Conservation (phyloP, 2,113 vertebrate species). For the Bujurquina vittata region DNA sequence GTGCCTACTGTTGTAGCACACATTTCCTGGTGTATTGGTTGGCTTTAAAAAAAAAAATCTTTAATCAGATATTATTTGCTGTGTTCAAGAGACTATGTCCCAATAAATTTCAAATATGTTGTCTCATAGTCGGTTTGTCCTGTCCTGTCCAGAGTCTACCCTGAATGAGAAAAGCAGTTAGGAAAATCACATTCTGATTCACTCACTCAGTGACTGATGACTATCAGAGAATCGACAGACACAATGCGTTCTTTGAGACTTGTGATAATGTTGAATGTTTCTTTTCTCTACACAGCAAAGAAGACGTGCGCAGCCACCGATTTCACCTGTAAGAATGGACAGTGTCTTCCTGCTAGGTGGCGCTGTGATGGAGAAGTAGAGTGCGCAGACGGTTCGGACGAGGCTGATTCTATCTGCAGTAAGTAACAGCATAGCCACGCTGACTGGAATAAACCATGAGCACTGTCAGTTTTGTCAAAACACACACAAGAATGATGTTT, state of each 20-base stretch:
- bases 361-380: constrained; percentile 95
- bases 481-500: not conserved
- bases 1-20: not conserved
- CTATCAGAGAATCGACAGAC: not conserved
- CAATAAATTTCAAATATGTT: not conserved
- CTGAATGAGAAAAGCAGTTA: not conserved
- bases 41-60: not conserved
- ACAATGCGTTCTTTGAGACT: not conserved
- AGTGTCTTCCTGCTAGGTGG: constrained; percentile 93
- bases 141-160: not conserved
- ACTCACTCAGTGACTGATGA: not conserved
- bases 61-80: not conserved
- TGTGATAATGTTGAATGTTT: not conserved
- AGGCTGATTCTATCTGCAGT: constrained; percentile 92
- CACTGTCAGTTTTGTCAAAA: not conserved
- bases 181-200: not conserved
- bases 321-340: constrained; percentile 93
- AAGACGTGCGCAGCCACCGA: constrained; percentile 92
- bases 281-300: constrained; percentile 84
- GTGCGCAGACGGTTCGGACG: constrained; percentile 92
- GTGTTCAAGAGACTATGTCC: not conserved
- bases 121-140: not conserved
- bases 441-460: not conserved
- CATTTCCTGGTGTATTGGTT: not conserved
- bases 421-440: constrained; percentile 70